phyloP scores from a whole-genome alignment of 2,888 invertebrate species.

The Danaus chrysippus region DNA sequence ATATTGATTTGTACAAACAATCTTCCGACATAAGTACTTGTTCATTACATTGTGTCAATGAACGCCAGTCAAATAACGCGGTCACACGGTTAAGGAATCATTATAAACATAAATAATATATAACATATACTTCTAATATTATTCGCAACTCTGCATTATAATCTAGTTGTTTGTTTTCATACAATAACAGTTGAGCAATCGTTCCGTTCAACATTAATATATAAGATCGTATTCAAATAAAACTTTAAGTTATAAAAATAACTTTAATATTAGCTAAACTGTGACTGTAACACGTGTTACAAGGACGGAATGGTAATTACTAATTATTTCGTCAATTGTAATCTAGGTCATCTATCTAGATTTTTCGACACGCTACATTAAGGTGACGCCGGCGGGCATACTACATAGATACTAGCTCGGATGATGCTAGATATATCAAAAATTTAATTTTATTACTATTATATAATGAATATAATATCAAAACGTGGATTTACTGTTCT shows the following conservation, averaged over 20 bases:
- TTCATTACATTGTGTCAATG: conserved; percentile 53
- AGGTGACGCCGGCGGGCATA: conserved; percentile 37
- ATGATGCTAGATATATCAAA: conserved; percentile 38
- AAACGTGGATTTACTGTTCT: conserved; percentile 26
- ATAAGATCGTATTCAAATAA: too few relatives aligned
- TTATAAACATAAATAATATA: background rate
- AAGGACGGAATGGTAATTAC: conserved; percentile 5
- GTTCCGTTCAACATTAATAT: too few relatives aligned
- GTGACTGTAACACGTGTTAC: background rate
- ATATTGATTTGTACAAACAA: background rate
- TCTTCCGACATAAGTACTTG: conserved; percentile 29
- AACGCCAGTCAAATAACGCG: conserved; percentile 64
- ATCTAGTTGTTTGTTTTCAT: too few relatives aligned
- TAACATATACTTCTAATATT: background rate
- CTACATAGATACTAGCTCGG: conserved; percentile 24
- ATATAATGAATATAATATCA: conserved; percentile 49
- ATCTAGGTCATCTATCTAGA: conserved; percentile 60
- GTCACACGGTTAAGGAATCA: conserved; percentile 51
- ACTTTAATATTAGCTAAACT: background rate
- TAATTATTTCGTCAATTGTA: conserved; percentile 50
- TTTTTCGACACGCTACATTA: conserved; percentile 47
- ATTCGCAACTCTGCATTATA: too few relatives aligned
- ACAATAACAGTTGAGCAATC: too few relatives aligned
- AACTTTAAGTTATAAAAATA: too few relatives aligned
- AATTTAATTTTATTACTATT: too few relatives aligned